These are phyloP conservation scores for Peromyscus polionotus DNA, from an alignment of 2,113 vertebrate genomes.

Conservation along the genomic window DNA sequence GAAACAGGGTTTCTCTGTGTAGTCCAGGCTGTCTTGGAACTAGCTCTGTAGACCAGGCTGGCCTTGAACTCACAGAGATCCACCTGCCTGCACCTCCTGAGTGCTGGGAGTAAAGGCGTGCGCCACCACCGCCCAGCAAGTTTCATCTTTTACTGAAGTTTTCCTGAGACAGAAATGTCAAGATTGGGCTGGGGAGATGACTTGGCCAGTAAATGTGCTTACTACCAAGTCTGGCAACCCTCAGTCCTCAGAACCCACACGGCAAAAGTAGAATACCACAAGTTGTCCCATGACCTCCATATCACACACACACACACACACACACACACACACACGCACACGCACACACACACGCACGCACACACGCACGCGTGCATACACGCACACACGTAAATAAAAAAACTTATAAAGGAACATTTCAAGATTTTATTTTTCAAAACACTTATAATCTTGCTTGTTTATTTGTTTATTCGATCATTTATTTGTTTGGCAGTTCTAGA, in stretches of 20 bases:
- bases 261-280: neutral
- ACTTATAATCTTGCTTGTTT: neutral
- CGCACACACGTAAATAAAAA: neutral
- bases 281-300: neutral
- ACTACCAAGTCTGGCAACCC: neutral
- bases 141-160: neutral
- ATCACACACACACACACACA: neutral
- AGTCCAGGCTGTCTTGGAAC: no score
- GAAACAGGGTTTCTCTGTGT: no score
- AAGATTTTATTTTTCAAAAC: slow-evolving; percentile 31
- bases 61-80: no score
- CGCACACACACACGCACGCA: no score
- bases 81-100: no score
- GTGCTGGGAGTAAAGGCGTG: no score
- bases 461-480: neutral
- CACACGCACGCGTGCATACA: neutral
- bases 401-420: neutral
- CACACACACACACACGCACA: neutral
- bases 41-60: no score
- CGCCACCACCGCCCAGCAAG: no score
- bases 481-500: neutral
- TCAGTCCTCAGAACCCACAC: neutral
- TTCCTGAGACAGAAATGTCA: slow-evolving; percentile 31
- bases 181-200: neutral
- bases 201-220: neutral